Conservation (phyloP, 2,113 vertebrate species). For the Echinops telfairi region DNA sequence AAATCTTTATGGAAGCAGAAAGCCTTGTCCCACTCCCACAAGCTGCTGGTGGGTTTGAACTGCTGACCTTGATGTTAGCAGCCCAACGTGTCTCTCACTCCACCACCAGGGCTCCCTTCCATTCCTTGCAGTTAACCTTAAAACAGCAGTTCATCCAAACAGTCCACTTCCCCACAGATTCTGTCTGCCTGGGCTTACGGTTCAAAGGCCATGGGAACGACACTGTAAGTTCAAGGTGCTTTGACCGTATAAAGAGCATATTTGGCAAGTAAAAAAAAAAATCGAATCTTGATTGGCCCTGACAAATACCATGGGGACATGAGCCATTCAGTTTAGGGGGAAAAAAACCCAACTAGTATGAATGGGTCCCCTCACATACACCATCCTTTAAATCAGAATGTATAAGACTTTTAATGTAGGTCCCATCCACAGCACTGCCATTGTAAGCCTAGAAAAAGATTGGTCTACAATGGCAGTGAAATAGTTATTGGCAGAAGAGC, state of each 20-base stretch:
- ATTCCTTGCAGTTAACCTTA: background rate
- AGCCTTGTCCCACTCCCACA: too few species aligned
- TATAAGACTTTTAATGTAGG: slow-evolving; percentile 50
- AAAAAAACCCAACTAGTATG: background rate
- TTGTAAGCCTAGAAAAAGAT: slow-evolving; percentile 58
- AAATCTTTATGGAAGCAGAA: too few species aligned
- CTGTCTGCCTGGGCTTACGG: background rate
- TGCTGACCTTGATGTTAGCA: too few species aligned
- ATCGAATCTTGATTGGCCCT: slow-evolving; percentile 38
- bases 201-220: slow-evolving; percentile 13
- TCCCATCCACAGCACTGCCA: slow-evolving; percentile 44
- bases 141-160: slow-evolving; percentile 13
- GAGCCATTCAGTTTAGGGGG: slow-evolving; percentile 50
- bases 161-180: background rate
- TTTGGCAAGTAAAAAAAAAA: slow-evolving; percentile 45
- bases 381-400: slow-evolving; percentile 53
- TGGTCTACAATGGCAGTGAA: slow-evolving; percentile 65
- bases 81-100: too few species aligned
- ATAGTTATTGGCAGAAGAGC: slow-evolving; percentile 70
- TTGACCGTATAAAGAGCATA: slow-evolving; percentile 23
- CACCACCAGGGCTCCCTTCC: too few species aligned
- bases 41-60: too few species aligned
- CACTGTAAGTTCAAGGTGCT: background rate
- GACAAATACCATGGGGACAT: slow-evolving; percentile 54
- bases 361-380: background rate